Conservation (phyloP, 2,797 vertebrate genomes). For the Myotis myotis region DNA sequence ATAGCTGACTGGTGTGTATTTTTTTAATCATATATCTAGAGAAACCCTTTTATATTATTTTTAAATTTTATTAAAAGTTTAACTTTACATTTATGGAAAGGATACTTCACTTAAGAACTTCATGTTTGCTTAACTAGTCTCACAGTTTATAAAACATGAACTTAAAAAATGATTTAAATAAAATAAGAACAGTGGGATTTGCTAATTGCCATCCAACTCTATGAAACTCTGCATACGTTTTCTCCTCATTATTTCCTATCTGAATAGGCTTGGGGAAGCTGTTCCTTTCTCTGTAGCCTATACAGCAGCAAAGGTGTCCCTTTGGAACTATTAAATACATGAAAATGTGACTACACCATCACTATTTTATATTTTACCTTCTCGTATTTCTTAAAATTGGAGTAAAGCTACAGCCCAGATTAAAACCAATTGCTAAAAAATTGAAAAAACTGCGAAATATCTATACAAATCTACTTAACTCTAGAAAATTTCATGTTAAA, state of each 20-base stretch:
- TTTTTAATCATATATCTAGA: not conserved
- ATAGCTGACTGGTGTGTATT: not conserved
- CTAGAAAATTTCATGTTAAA: not conserved
- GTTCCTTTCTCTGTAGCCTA: not conserved
- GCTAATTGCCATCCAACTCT: not conserved
- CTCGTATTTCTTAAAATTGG: not conserved
- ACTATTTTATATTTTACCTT: not conserved
- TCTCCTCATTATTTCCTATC: not conserved
- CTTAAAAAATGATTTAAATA: conserved; percentile 15
- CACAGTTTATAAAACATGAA: not conserved
- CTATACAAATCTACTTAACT: not conserved
- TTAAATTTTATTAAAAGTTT: not conserved
- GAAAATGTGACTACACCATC: not conserved
- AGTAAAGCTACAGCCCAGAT: not conserved
- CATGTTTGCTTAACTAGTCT: not conserved
- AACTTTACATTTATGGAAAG: not conserved
- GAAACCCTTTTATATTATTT: not conserved
- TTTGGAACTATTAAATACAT: not conserved
- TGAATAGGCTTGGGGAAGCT: not conserved
- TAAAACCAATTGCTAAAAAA: conserved; percentile 4
- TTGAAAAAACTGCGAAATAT: not conserved
- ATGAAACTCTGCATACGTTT: not conserved
- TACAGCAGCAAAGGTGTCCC: not conserved
- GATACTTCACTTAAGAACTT: not conserved
- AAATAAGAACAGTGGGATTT: not conserved